phyloP scores from a whole-genome alignment of 30 jellyfish, hydroid and myxozoan species.

The Aurelia sp. region DNA sequence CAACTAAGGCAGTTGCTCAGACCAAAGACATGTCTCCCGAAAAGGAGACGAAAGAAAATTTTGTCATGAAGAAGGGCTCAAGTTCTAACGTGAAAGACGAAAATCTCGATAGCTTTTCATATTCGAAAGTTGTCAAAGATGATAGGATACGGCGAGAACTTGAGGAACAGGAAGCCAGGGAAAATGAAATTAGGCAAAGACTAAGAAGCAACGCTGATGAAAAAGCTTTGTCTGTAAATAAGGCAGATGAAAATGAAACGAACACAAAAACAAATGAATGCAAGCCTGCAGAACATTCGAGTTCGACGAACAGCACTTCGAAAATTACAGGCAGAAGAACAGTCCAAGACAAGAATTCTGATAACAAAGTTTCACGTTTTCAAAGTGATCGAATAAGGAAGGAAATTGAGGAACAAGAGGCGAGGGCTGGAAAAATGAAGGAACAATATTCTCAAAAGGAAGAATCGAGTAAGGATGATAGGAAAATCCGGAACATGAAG shows the following conservation, averaged over 20 bases:
- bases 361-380: neutral
- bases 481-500: neutral
- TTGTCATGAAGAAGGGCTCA: neutral
- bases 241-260: neutral
- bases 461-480: neutral
- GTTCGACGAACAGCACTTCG: neutral
- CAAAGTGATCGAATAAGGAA: conserved; percentile 19
- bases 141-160: conserved; percentile 49
- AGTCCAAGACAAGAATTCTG: too few relatives aligned
- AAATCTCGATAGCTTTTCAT: conserved; percentile 15
- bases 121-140: conserved; percentile 47
- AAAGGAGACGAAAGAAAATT: neutral
- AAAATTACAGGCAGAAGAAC: too few relatives aligned
- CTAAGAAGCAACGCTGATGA: neutral
- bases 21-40: neutral
- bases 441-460: neutral
- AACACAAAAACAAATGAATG: neutral
- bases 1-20: neutral
- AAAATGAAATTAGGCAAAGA: conserved; percentile 16
- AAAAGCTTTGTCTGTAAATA: neutral
- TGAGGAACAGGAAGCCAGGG: conserved; percentile 67
- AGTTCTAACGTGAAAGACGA: neutral
- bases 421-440: conserved; percentile 15
- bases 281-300: neutral
- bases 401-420: conserved; percentile 21